These are phyloP conservation scores for Congeria kusceri DNA, from an alignment of 2,888 invertebrate species.

Conservation along the genomic window DNA sequence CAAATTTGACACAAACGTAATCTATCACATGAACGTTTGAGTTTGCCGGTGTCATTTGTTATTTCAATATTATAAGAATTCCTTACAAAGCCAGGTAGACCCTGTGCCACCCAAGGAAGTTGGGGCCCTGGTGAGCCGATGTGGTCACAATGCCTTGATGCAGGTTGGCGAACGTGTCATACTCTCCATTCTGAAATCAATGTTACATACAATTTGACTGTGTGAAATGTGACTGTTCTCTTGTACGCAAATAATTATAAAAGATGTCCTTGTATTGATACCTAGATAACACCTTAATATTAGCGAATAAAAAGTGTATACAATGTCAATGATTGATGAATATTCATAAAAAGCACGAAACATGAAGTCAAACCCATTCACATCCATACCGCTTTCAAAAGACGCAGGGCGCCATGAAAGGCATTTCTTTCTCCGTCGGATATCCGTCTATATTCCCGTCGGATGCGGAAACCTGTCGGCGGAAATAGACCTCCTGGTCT, in stretches of 20 bases:
- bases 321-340: not conserved
- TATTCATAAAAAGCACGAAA: not conserved
- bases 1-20: too few relatives aligned
- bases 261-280: too few relatives aligned
- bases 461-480: conserved; percentile 38
- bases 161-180: conserved; percentile 72
- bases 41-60: too few relatives aligned
- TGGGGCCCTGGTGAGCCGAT: conserved; percentile 72
- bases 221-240: too few relatives aligned
- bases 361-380: not conserved
- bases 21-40: too few relatives aligned
- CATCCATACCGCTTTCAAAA: conserved; percentile 33
- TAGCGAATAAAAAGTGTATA: too few relatives aligned
- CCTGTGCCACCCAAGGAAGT: conserved; percentile 76
- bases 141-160: conserved; percentile 63
- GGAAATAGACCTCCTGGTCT: conserved; percentile 6
- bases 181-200: conserved; percentile 65
- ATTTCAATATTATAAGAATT: too few relatives aligned
- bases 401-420: conserved; percentile 34
- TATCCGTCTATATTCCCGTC: conserved; percentile 40
- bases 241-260: too few relatives aligned
- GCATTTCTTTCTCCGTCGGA: conserved; percentile 38
- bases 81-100: conserved; percentile 74
- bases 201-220: too few relatives aligned
- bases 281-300: not conserved